Base-by-base conservation (phyloP, 37 sponge, comb jelly and placozoan genomes). In the Petrosia ficiformis region DNA sequence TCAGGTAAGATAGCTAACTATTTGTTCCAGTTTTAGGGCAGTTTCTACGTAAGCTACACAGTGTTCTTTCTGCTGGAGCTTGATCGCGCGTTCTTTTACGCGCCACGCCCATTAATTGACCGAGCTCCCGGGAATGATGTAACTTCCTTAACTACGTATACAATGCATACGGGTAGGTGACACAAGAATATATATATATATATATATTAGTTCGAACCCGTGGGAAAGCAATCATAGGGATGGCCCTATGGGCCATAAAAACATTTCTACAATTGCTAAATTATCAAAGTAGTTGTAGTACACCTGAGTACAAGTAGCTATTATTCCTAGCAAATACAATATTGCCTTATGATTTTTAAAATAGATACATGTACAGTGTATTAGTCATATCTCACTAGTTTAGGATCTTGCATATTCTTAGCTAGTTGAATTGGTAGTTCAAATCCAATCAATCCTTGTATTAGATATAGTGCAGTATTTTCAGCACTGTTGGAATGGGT, bases 391-490 rank as follows among this genome's bases (percentile, higher is more conserved):
- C 86, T 72, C 26, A 86, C 88, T 24, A 43, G 73, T 57, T 87
- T 87, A 33, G 82, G 88, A 33, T 87, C 88, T 0, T 64, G 36
- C 16, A 78, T 29, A 54, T 39, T 75, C 36, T 86, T 86, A n/a
- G 78, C 82, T 41, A 87, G 68, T 56, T 81, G 88, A 10, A 87
- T 30, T 59, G 77, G 88, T 39, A 87, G 74, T 26, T 89, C 89
- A 0, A 68, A 60, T 22, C 70, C 74, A 52, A 22, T 31, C 26
- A 83, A 59, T 3, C 89, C 85, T 28, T 64, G 41, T 33, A 89
- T 83, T 11, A 89, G 66, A 59, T 80, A 38, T 64, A 89, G 72
- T 2, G 80, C 72, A 19, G 89, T 73, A 29, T 78, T 83, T 70
- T 89, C 89, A 24, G 77, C 73, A 65, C 74, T 74, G 52, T 42